These are phyloP conservation scores for Ichneumoninae sp. DNA, from an alignment of 2,888 invertebrate genomes.

Conservation along the genomic window DNA sequence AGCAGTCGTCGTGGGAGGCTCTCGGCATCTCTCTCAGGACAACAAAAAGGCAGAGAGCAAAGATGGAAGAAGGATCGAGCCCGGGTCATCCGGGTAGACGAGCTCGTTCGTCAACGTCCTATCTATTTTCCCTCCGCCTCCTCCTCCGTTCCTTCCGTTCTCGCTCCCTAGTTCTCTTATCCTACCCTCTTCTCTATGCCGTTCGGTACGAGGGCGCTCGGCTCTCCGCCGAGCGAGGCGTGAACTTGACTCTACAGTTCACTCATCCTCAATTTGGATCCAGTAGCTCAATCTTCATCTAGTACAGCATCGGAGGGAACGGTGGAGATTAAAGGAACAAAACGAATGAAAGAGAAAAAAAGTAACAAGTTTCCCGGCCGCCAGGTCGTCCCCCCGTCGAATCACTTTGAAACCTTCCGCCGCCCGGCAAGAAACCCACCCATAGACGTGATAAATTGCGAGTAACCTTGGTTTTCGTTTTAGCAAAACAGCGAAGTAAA, in stretches of 20 bases:
- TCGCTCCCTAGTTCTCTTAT: slow-evolving; percentile 4
- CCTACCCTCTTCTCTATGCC: not conserved
- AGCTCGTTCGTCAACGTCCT: slow-evolving; percentile 38
- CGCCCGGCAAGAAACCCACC: slow-evolving; percentile 15
- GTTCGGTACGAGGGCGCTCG: not conserved
- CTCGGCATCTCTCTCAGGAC: slow-evolving; percentile 19
- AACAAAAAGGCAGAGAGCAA: slow-evolving; percentile 27
- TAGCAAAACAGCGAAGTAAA: slow-evolving; percentile 1
- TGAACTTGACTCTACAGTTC: slow-evolving; percentile 9
- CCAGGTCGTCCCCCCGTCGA: not conserved
- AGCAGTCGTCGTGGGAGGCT: slow-evolving; percentile 30
- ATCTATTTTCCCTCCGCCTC: not conserved
- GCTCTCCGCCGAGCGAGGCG: not conserved
- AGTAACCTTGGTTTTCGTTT: not conserved
- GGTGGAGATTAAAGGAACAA: not conserved
- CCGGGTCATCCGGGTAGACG: slow-evolving; percentile 10
- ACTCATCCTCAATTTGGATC: not conserved
- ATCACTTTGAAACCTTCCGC: not conserved
- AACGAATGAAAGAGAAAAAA: not conserved
- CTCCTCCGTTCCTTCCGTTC: not conserved
- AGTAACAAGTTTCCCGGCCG: not conserved
- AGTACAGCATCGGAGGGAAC: not conserved
- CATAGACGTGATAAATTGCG: slow-evolving; percentile 3
- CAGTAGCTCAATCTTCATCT: slow-evolving; percentile 22
- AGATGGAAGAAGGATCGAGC: slow-evolving; percentile 10